These are phyloP conservation scores for Uromys caudimaculatus DNA, from an alignment of 2,797 vertebrate species.

Conservation along the genomic window DNA sequence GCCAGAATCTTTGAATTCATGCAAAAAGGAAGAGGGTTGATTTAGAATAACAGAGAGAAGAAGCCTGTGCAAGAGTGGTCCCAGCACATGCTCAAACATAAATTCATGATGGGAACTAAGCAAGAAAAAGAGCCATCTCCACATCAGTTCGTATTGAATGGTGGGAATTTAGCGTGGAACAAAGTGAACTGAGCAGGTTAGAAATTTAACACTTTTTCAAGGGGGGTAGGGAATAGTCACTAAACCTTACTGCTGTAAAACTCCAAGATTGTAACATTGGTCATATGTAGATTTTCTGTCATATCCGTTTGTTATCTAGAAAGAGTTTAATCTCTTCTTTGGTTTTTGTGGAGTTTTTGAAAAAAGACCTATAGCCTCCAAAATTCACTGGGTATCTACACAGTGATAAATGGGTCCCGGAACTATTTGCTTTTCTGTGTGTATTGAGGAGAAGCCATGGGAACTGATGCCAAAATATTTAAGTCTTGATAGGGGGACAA, in stretches of 20 bases:
- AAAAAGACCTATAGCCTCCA: slow-evolving; percentile 25
- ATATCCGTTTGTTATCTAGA: slow-evolving; percentile 61
- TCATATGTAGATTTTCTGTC: slow-evolving; percentile 61
- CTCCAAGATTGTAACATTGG: background rate
- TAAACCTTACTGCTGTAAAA: slow-evolving; percentile 44
- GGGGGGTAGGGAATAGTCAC: background rate
- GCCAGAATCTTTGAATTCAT: background rate
- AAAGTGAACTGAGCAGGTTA: slow-evolving; percentile 43
- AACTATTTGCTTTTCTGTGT: slow-evolving; percentile 37
- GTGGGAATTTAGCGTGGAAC: slow-evolving; percentile 60
- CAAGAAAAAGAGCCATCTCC: background rate
- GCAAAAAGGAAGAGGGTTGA: background rate
- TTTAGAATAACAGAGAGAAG: background rate
- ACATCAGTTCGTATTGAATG: slow-evolving; percentile 43
- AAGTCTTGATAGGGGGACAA: slow-evolving; percentile 57
- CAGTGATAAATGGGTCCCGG: slow-evolving; percentile 11
- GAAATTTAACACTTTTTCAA: slow-evolving; percentile 38
- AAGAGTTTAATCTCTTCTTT: slow-evolving; percentile 63
- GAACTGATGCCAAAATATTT: slow-evolving; percentile 58
- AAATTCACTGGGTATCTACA: background rate
- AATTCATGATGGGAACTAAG: background rate
- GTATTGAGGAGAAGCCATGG: background rate
- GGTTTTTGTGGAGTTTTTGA: slow-evolving; percentile 63
- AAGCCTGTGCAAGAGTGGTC: background rate
- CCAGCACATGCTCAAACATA: background rate